Evolutionary conservation across 2,113 vertebrate species (phyloP).

Genomic region (Phrynocephalus versicolor): DNA sequence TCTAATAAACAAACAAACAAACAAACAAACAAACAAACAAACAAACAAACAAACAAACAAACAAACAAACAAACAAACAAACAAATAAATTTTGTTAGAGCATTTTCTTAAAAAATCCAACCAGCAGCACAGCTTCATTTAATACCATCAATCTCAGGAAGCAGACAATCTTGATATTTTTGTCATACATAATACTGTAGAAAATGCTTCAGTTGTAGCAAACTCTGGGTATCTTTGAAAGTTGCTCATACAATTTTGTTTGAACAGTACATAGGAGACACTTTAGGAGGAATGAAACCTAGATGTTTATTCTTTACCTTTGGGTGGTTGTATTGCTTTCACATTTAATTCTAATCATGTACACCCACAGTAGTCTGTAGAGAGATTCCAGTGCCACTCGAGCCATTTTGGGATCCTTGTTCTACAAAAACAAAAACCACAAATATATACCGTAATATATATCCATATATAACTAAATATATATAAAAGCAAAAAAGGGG

Average conservation of each 20-base stretch:
- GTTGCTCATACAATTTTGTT: neutral
- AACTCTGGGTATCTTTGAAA: neutral
- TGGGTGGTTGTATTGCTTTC: slow-evolving; percentile 99
- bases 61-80: too few relatives aligned
- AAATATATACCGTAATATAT: neutral
- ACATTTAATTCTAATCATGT: slow-evolving; percentile 99
- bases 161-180: neutral
- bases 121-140: neutral
- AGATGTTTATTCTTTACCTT: slow-evolving; percentile 79
- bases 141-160: neutral
- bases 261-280: neutral
- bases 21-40: too few relatives aligned
- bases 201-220: slow-evolving; percentile 5
- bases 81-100: neutral
- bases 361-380: slow-evolving; percentile 97
- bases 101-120: slow-evolving; percentile 14
- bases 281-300: neutral
- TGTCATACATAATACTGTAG: slow-evolving; percentile 17
- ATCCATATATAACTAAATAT: neutral
- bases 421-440: slow-evolving; percentile 75
- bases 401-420: slow-evolving; percentile 98
- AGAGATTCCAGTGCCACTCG: slow-evolving; percentile 97
- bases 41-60: too few relatives aligned
- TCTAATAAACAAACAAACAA: too few relatives aligned
- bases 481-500: too few relatives aligned